A percentile compares a stretch with the other conserved stretches of the same genome.
Conservation (phyloP, 2,797 vertebrate genomes). For the Cirrhinus mrigala region DNA sequence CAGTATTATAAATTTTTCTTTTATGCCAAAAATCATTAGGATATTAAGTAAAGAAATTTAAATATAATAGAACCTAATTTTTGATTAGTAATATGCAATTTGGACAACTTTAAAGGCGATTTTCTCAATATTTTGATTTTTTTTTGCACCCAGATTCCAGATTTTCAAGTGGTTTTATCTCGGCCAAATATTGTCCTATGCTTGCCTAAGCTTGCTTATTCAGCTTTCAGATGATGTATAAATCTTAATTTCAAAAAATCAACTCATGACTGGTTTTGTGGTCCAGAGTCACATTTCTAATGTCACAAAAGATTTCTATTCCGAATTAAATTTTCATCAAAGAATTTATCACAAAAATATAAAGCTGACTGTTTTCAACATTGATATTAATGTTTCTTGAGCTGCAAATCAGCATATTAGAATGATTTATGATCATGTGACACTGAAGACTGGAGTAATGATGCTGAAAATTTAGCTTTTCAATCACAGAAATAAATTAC, state of each 20-base stretch:
- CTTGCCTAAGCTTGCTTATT: no score
- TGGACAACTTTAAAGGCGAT: no score
- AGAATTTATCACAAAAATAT: background rate
- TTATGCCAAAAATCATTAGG: background rate
- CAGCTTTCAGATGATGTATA: no score
- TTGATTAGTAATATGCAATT: no score
- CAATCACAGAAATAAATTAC: background rate
- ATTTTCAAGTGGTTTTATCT: no score
- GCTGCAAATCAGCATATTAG: background rate
- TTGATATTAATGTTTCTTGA: background rate
- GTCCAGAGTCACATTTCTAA: background rate
- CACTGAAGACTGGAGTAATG: background rate
- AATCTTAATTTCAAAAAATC: background rate
- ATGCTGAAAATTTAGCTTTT: background rate
- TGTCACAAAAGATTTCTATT: background rate
- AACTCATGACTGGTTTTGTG: background rate
- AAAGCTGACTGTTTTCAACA: background rate
- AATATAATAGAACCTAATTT: no score
- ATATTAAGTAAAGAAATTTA: no score
- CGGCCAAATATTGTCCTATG: no score
- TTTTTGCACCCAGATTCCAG: no score
- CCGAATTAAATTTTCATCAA: no score
- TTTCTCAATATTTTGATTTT: no score
- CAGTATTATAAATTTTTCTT: background rate
- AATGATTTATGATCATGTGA: constrained; percentile 4